phyloP scores from a whole-genome alignment of 1,140 invertebrate species.

The Diorhabda carinulata region DNA sequence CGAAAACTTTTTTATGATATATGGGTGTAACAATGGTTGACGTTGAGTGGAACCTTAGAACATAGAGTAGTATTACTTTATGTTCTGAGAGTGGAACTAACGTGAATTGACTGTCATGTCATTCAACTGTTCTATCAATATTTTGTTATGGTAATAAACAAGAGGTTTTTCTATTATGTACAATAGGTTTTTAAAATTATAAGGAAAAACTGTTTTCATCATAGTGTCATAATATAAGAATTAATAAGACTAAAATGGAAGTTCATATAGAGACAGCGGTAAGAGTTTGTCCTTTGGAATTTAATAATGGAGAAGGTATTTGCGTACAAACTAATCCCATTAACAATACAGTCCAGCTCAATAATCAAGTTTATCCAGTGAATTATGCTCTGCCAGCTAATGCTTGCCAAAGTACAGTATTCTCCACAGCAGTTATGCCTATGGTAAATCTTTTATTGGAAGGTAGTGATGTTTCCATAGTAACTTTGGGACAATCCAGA shows the following conservation, averaged over 20 bases:
- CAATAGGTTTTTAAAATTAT: no score
- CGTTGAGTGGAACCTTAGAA: no score
- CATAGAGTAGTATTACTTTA: no score
- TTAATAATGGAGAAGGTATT: constrained; percentile 45
- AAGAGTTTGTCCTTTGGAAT: constrained; percentile 35
- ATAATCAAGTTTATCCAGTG: constrained; percentile 55
- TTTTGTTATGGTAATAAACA: no score
- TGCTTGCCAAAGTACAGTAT: constrained; percentile 50
- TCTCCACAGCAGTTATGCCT: constrained; percentile 48
- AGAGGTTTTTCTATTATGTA: no score
- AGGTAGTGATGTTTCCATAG: constrained; percentile 69
- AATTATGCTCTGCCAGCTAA: constrained; percentile 59
- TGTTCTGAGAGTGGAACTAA: no score
- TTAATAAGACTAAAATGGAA: constrained; percentile 34
- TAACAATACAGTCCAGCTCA: constrained; percentile 55
- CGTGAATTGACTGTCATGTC: no score
- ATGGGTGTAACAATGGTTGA: no score
- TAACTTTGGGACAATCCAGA: constrained; percentile 73
- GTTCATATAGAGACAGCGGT: constrained; percentile 43
- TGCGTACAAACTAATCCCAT: constrained; percentile 54
- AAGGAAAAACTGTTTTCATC: no score
- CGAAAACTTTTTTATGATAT: no score
- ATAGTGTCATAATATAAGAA: no score
- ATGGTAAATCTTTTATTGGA: constrained; percentile 62
- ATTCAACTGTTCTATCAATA: no score